Conservation (phyloP, 2,888 invertebrate genomes). For the Athalia rosae region DNA sequence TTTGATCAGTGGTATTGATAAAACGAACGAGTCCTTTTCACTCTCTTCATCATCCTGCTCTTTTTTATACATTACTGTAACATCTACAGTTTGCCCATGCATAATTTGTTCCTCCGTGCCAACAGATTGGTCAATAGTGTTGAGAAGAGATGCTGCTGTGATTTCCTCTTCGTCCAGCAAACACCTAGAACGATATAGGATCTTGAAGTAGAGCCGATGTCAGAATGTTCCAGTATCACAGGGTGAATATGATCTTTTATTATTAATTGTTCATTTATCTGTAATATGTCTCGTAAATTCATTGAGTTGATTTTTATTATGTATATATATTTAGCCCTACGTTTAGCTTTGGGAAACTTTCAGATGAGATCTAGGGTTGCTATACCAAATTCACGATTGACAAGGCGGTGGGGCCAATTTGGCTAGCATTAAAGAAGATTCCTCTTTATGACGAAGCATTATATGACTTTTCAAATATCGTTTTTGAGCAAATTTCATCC, state of each 20-base stretch:
- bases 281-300: background rate
- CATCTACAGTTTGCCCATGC: slow-evolving; percentile 24
- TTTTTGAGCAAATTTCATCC: slow-evolving; percentile 71
- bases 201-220: slow-evolving; percentile 40
- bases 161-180: slow-evolving; percentile 15
- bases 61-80: slow-evolving; percentile 32
- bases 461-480: slow-evolving; percentile 74
- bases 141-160: background rate
- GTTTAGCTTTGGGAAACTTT: background rate
- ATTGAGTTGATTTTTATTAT: background rate
- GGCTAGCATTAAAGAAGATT: slow-evolving; percentile 35
- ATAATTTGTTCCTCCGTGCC: slow-evolving; percentile 26
- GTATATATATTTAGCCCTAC: background rate
- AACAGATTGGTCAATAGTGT: slow-evolving; percentile 27
- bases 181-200: slow-evolving; percentile 37
- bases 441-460: slow-evolving; percentile 56
- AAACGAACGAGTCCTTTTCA: slow-evolving; percentile 13
- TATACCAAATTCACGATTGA: background rate
- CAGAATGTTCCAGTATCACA: slow-evolving; percentile 9
- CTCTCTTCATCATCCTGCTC: slow-evolving; percentile 22
- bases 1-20: slow-evolving; percentile 28
- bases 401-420: slow-evolving; percentile 5
- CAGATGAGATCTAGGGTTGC: background rate
- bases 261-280: background rate
- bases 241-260: slow-evolving; percentile 31